These are phyloP conservation scores for Phataginus tricuspis DNA, from an alignment of 2,797 vertebrate species.

Conservation along the genomic window DNA sequence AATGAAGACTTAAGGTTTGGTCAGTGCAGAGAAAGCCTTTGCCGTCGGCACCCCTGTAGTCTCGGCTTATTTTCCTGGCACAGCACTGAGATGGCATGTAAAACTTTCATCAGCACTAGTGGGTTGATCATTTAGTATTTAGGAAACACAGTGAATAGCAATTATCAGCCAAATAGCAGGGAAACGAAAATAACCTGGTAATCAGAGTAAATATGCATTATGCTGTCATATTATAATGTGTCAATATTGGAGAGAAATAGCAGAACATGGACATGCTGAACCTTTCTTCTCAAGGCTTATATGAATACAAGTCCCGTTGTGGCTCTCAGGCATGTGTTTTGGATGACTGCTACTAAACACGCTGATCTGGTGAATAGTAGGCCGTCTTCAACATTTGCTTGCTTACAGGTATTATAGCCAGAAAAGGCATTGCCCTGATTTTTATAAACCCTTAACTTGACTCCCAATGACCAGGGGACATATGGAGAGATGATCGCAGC, in stretches of 20 bases:
- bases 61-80: constrained; percentile 53
- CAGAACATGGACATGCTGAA: background rate
- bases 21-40: constrained; percentile 39
- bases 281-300: background rate
- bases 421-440: background rate
- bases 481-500: background rate
- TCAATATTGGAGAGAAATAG: constrained; percentile 62
- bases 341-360: background rate
- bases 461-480: background rate
- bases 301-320: background rate
- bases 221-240: constrained; percentile 60
- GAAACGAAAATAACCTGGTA: constrained; percentile 78
- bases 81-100: constrained; percentile 68
- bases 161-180: constrained; percentile 74
- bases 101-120: constrained; percentile 64
- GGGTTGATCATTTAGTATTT: constrained; percentile 74
- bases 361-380: background rate
- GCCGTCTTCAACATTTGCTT: constrained; percentile 38
- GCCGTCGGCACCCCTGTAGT: constrained; percentile 33
- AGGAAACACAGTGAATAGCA: constrained; percentile 70
- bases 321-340: background rate
- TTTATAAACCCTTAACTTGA: constrained; percentile 42
- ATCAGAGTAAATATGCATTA: constrained; percentile 77
- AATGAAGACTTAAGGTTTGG: background rate
- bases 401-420: constrained; percentile 17